Evolutionary conservation across 2,797 vertebrate species (phyloP).

Genomic region (Ceryle rudis): DNA sequence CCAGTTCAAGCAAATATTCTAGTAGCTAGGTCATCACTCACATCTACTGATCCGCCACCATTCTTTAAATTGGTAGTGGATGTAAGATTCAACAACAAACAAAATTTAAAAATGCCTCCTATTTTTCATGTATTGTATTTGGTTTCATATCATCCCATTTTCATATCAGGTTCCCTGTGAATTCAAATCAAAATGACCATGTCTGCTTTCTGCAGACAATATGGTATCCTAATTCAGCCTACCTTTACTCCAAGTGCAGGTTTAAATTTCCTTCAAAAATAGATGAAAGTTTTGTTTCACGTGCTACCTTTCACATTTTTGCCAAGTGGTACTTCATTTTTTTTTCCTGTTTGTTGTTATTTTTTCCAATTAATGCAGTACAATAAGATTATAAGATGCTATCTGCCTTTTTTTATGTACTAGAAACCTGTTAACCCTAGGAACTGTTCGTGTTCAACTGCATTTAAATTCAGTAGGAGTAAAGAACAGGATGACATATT

Average conservation of each 20-base stretch:
- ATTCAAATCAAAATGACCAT: neutral
- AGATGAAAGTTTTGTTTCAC: neutral
- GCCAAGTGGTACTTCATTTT: neutral
- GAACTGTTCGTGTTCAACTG: neutral
- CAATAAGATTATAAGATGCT: neutral
- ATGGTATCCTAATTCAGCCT: neutral
- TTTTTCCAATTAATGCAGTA: neutral
- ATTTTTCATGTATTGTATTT: neutral
- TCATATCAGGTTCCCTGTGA: neutral
- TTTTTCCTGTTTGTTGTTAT: neutral
- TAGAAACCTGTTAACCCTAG: neutral
- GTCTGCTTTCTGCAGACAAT: neutral
- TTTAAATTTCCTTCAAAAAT: neutral
- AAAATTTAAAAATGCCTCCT: neutral
- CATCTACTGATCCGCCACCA: neutral
- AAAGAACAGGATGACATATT: neutral
- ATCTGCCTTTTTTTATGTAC: neutral
- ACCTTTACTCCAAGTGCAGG: neutral
- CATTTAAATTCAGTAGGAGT: neutral
- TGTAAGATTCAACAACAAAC: neutral
- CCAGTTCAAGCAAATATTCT: neutral
- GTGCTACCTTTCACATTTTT: neutral
- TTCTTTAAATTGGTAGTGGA: neutral
- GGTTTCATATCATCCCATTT: neutral
- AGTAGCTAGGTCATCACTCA: neutral